These are phyloP conservation scores for Linyphia triangularis DNA, from an alignment of 2,888 invertebrate genomes.

Conservation along the genomic window DNA sequence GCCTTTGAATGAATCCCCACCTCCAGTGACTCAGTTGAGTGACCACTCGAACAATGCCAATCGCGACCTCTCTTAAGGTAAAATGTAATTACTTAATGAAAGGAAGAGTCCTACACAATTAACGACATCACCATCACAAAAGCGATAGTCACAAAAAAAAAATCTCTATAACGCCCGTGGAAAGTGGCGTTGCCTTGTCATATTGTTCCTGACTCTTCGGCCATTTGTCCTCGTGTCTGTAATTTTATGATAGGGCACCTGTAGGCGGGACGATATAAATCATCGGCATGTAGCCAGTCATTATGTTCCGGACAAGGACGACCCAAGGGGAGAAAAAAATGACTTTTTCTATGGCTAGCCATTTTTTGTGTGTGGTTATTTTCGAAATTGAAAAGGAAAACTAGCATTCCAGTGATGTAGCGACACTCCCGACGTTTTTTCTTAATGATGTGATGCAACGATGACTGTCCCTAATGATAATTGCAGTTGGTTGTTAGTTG, in stretches of 20 bases:
- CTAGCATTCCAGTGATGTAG: conserved; percentile 4
- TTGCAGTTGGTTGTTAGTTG: conserved; percentile 26
- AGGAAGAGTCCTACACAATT: conserved; percentile 28
- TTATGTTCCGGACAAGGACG: conserved; percentile 52
- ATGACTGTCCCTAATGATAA: conserved; percentile 54
- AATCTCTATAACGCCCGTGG: background rate
- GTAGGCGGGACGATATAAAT: conserved; percentile 50
- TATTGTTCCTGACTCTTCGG: conserved; percentile 22
- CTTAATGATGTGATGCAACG: conserved; percentile 45
- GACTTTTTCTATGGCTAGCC: conserved; percentile 12
- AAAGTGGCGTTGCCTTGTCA: background rate
- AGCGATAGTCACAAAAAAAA: background rate
- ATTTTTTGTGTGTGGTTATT: conserved; percentile 18
- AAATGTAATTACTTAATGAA: conserved; percentile 54
- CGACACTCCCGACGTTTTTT: conserved; percentile 29
- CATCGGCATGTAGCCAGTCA: conserved; percentile 53
- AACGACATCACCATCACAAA: conserved; percentile 18
- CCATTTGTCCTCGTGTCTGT: conserved; percentile 43
- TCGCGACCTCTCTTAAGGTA: background rate
- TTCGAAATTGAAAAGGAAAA: conserved; percentile 20
- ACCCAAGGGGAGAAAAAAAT: conserved; percentile 23
- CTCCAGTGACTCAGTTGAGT: conserved; percentile 7
- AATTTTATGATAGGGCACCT: conserved; percentile 66
- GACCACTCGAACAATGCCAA: conserved; percentile 6
- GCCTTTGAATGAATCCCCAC: background rate